Percentiles rank a stretch among this genome's conserved stretches.
phyloP scores from a whole-genome alignment of 2,888 invertebrate genomes.

The Tetragonula carbonaria region DNA sequence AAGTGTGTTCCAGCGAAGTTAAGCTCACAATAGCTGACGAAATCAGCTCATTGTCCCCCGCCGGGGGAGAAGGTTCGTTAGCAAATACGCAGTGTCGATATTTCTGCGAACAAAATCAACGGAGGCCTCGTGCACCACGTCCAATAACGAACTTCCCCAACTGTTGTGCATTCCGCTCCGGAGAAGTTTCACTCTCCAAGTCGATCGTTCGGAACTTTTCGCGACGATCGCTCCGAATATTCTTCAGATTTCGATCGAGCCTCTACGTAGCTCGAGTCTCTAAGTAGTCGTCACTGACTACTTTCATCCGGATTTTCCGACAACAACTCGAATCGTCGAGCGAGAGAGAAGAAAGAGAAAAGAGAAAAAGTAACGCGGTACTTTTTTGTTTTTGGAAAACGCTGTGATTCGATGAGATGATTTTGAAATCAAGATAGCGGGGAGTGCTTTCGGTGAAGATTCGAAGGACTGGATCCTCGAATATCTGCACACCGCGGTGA shows the following conservation, averaged over 20 bases:
- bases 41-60: conserved; percentile 48
- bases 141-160: conserved; percentile 19
- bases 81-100: conserved; percentile 49
- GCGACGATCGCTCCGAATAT: conserved; percentile 22
- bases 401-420: background rate
- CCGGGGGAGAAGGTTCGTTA: conserved; percentile 27
- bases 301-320: background rate
- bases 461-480: background rate
- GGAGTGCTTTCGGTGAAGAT: background rate
- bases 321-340: background rate
- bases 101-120: conserved; percentile 50
- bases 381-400: background rate
- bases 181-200: conserved; percentile 16
- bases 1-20: conserved; percentile 47
- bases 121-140: background rate
- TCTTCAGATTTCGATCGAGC: conserved; percentile 9
- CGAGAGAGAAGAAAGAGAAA: no score
- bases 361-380: background rate
- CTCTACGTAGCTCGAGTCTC: background rate
- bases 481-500: background rate
- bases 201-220: background rate
- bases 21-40: conserved; percentile 39
- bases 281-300: background rate
- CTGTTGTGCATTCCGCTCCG: conserved; percentile 22
- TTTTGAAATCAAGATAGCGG: background rate